Base-by-base conservation (phyloP, 92 coral and sea anemone species). In the Palythoa grandis region DNA sequence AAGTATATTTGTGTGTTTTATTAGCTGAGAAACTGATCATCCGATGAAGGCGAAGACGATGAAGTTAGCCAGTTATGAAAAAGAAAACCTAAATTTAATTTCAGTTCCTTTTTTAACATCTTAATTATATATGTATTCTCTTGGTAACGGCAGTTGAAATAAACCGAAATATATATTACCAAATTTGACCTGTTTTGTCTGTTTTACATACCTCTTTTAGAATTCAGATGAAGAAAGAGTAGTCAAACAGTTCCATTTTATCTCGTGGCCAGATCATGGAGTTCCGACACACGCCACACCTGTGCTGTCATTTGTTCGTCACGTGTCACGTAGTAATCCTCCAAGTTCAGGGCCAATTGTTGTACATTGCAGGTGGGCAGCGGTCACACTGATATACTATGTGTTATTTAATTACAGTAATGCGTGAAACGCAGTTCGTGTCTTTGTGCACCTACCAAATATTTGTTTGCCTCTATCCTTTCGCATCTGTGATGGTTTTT, bases 251-350 rank as follows among this genome's bases (percentile, higher is more conserved):
- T 97, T 95, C 74, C 99, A 97, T 86, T 95, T 90, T 69, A 95
- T 98, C 17, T 90, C 98, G 76, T 97, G 99, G 99, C 99, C 99
- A 25, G 99, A 97, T 83, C 99, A 97, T 83, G 99, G 98, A 5
- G 99, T 97, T 43, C 99, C 99, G 8, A 87, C 91, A 25, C 99
- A 97, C 89, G 93, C 99, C 84, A 89, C 95, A 19, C 99, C 97
- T 2, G 84, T 97, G 67, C 86, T 97, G 15, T 95, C 99, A 43
- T 83, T 97, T 82, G 93, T 97, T 20, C 98, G 94, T 76, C 95
- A 94, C 72, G 95, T 94, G 16, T 79, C 82, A 52, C 68, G 79
- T 65, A 87, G 91, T 15, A 91, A 92, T 78, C 95, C 93, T n/a
- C 90, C 92, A 19, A 52, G 97, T 11, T 87, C 93, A 11, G 99